phyloP scores from a whole-genome alignment of 2,888 invertebrate species.

The Trissolcus japonicus region DNA sequence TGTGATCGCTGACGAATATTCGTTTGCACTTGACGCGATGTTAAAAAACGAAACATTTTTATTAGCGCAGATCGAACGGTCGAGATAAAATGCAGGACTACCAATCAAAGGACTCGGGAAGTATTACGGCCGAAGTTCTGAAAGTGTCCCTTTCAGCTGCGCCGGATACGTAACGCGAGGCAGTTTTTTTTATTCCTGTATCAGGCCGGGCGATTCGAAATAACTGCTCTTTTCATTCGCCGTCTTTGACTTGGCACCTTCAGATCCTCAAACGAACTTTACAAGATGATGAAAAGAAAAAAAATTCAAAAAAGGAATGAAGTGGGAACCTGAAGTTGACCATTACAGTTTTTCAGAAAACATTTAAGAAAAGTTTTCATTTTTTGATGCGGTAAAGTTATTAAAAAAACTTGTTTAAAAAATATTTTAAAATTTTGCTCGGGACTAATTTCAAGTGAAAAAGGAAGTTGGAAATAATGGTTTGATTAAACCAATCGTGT shows the following conservation, averaged over 20 bases:
- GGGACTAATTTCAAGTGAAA: background rate
- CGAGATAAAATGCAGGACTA: slow-evolving; percentile 45
- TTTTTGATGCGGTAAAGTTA: background rate
- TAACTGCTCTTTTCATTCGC: slow-evolving; percentile 48
- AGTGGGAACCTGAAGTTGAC: too few species aligned
- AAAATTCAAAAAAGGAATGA: background rate
- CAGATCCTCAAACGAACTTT: background rate
- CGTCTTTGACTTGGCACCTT: slow-evolving; percentile 41
- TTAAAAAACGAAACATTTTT: slow-evolving; percentile 40
- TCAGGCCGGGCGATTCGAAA: slow-evolving; percentile 35
- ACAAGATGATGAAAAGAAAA: background rate
- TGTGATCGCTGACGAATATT: slow-evolving; percentile 33
- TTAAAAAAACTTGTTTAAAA: background rate
- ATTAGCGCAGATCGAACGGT: slow-evolving; percentile 46
- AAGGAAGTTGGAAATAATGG: too few species aligned
- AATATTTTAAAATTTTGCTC: background rate
- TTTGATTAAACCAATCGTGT: slow-evolving; percentile 27
- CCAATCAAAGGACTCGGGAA: slow-evolving; percentile 48
- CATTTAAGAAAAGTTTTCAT: background rate
- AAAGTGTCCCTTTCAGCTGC: slow-evolving; percentile 48
- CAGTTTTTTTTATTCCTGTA: slow-evolving; percentile 33
- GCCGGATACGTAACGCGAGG: slow-evolving; percentile 26
- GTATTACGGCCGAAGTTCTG: slow-evolving; percentile 41
- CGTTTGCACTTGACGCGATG: slow-evolving; percentile 39
- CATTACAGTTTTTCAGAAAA: background rate